Evolutionary conservation across 1,140 invertebrate genomes (phyloP), one percentile per base, ranked within the genome.

Genomic region (Drosophila arizonae): DNA sequence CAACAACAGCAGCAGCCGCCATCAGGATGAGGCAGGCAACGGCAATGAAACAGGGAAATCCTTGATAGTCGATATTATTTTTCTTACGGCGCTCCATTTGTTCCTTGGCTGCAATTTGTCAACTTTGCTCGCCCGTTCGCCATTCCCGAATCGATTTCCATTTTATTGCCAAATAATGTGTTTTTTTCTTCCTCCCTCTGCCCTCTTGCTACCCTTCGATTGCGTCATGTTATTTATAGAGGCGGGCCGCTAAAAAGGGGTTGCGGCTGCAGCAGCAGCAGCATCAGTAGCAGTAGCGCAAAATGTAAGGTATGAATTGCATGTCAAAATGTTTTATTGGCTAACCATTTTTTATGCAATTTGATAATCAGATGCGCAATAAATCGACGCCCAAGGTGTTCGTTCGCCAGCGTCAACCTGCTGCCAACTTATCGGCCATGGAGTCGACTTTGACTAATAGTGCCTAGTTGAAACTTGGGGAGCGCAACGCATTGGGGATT

Each of bases 151-250:
- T 88, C 84, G 84, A 88, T 88, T 88, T 89, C 84, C 84, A 84
- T 90, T 90, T 90, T 90, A 88, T 90, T 90, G 82, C 87, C 82
- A 90, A 90, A 90, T 90, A 90, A 90, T 90, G 87, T 82, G 57
- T 76, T 75, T 68, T 76, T 70, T 33, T 17, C 17, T 10, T 33
- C 0, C 1, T 9, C 6, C 33, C 33, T 46, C 6, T 17, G 6
- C n/a, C 43, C 43, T 46, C 15, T 2, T 8, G 15, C 43, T 50
- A 51, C 69, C 81, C 82, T 60, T 76, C 84, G 87, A 90, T 85
- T 90, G 87, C 82, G 79, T 81, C 87, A 85, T 77, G 79, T 90
- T 90, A 90, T 90, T 90, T 90, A 90, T 90, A 72, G 82, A 58
- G 73, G 48, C 66, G 52, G 61, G 39, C 33, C 69, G 46, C 45